Conservation (phyloP, 1,140 invertebrate species). For the Odontomachus brunneus region DNA sequence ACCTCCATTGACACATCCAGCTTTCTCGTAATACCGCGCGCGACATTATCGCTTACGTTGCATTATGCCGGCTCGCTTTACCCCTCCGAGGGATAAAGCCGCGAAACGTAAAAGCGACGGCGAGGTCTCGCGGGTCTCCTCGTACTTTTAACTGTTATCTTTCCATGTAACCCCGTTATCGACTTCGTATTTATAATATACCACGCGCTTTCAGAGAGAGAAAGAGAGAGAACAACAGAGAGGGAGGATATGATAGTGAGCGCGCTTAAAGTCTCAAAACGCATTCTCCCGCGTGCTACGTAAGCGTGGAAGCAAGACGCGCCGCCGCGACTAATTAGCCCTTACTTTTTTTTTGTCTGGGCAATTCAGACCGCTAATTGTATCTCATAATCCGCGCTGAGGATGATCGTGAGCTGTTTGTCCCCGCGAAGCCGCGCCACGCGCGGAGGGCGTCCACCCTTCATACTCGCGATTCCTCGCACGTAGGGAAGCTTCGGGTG, state of each 20-base stretch:
- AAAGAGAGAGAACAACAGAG: too few species aligned
- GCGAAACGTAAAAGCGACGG: not conserved
- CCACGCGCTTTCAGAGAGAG: not conserved
- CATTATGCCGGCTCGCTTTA: slow-evolving; percentile 34
- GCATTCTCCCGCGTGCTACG: too few species aligned
- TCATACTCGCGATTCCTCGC: slow-evolving; percentile 28
- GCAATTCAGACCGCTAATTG: slow-evolving; percentile 44
- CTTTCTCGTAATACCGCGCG: slow-evolving; percentile 41
- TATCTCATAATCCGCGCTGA: slow-evolving; percentile 25
- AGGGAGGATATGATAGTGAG: too few species aligned
- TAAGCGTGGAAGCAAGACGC: not conserved
- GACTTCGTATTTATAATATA: too few species aligned
- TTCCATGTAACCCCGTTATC: too few species aligned
- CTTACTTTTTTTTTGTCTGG: not conserved
- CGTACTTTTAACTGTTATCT: not conserved
- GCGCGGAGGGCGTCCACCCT: not conserved
- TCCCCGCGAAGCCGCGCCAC: not conserved
- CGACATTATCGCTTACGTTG: slow-evolving; percentile 56
- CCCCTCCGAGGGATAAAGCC: not conserved
- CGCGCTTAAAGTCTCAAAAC: too few species aligned
- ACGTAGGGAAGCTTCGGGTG: slow-evolving; percentile 6
- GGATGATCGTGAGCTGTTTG: not conserved
- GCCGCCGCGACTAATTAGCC: slow-evolving; percentile 28
- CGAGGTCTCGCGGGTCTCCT: not conserved
- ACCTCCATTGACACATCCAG: slow-evolving; percentile 58